Evolutionary conservation across 2,888 invertebrate genomes (phyloP), one percentile per base, ranked within the genome.

Genomic region (Elegia similella): DNA sequence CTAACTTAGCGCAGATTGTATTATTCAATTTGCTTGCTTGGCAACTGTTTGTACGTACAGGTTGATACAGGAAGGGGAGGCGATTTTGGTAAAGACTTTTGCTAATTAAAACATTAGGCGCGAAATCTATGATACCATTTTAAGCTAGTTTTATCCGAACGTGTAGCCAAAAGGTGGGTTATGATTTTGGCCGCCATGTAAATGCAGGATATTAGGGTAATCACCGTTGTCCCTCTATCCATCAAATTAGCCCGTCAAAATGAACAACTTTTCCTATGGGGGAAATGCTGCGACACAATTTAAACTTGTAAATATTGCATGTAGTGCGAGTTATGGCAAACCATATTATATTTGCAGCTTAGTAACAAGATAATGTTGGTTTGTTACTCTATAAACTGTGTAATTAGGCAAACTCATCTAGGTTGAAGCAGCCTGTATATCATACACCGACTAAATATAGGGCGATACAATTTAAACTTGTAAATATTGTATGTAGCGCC

Each of bases 1-100:
- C 69, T 59, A 58, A 66, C 66, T 70, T 69, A 62, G 67, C 62
- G 63, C 59, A 65, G 74, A 72, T 78, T 77, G 71, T 78, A 74
- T 50, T 50, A 82, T 78, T 79, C 66, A 80, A 82, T 83, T 78
- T 76, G 34, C 50, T 50, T 34, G 12, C 23, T 23, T 23, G 23
- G 23, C n/a, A n/a, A n/a, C n/a, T n/a, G 50, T 13, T 10, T 34
- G 34, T 38, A 34, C 13, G 50, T 50, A 44, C 44, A 44, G 44
- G 23, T 17, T 7, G 17, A 17, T 44, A 8, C 16, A 44, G n/a
- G n/a, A 42, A 17, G 44, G 16, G 5, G 38, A 34, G 2, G 8
- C 16, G 7, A 16, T 43, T 43, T 43, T 16, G 7, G 2, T 7
- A 43, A 3, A 15, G 15, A 16, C 1, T 13, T 44, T 44, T 8